Percentiles rank a stretch among this genome's conserved stretches.
phyloP scores from a whole-genome alignment of 92 coral and sea anemone species.

The Bergia puertoricense region DNA sequence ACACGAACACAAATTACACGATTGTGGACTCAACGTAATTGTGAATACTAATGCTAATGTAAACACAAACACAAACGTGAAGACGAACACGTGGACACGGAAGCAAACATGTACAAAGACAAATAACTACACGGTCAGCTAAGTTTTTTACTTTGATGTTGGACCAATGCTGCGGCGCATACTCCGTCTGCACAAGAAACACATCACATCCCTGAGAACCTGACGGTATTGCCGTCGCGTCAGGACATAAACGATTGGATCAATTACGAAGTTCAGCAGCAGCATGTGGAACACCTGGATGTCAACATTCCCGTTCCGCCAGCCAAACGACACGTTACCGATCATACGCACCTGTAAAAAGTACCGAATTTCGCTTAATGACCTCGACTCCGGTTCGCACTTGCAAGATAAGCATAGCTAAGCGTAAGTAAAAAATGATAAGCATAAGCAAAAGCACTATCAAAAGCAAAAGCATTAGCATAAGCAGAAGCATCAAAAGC shows the following conservation, averaged over 20 bases:
- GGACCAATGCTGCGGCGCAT: neutral
- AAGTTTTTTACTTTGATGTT: neutral
- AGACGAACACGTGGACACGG: neutral
- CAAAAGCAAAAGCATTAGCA: neutral
- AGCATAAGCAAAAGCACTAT: neutral
- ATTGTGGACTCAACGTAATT: no score
- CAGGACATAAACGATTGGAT: constrained; percentile 23
- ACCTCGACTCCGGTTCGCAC: no score
- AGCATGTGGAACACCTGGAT: constrained; percentile 26
- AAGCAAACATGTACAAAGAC: neutral
- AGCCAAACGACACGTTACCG: constrained; percentile 24
- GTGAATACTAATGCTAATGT: no score
- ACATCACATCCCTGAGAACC: constrained; percentile 16
- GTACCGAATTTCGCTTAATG: neutral
- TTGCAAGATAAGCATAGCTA: no score
- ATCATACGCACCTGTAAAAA: constrained; percentile 15
- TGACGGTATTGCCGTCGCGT: constrained; percentile 29
- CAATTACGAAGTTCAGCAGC: constrained; percentile 31
- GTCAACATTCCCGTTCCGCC: constrained; percentile 6
- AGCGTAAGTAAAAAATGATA: neutral
- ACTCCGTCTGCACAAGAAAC: neutral
- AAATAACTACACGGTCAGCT: neutral
- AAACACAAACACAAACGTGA: no score
- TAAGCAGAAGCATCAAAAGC: no score
- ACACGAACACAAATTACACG: no score